These are phyloP conservation scores for Zaprionus vittiger DNA, from an alignment of 1,140 invertebrate genomes.

Conservation along the genomic window DNA sequence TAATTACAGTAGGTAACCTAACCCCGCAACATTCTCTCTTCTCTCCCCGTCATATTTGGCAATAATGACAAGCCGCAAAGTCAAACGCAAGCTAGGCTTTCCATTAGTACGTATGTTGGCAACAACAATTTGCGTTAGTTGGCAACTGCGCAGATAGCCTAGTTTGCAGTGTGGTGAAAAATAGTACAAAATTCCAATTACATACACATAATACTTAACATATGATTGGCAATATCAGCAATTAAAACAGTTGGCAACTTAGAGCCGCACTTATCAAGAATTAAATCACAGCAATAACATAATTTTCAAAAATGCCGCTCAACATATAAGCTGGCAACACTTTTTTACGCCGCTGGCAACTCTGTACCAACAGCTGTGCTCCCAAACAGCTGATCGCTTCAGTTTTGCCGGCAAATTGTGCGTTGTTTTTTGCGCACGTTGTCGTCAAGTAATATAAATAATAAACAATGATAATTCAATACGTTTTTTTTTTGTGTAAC, in stretches of 20 bases:
- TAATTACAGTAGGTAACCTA: background rate
- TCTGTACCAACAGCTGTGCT: conserved; percentile 21
- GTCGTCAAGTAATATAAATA: conserved; percentile 19
- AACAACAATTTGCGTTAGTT: background rate
- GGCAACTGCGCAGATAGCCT: background rate
- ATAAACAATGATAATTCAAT: conserved; percentile 34
- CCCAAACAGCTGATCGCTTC: conserved; percentile 49
- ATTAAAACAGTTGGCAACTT: background rate
- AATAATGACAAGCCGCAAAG: background rate
- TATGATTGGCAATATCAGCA: background rate
- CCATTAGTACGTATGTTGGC: background rate
- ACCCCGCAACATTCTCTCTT: too few relatives aligned
- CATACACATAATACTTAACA: too few relatives aligned
- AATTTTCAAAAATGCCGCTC: background rate
- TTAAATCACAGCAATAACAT: background rate
- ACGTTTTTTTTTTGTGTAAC: conserved; percentile 31
- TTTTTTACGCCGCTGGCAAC: conserved; percentile 9
- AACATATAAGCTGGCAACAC: conserved; percentile 9
- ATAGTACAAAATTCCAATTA: too few relatives aligned
- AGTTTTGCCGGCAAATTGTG: conserved; percentile 10
- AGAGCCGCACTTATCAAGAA: background rate
- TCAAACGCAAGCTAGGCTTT: background rate
- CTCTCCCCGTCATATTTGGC: background rate
- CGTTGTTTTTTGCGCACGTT: background rate
- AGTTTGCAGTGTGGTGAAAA: background rate